Base-by-base conservation (phyloP, 2,888 invertebrate species). In the Pimpla rufipes region DNA sequence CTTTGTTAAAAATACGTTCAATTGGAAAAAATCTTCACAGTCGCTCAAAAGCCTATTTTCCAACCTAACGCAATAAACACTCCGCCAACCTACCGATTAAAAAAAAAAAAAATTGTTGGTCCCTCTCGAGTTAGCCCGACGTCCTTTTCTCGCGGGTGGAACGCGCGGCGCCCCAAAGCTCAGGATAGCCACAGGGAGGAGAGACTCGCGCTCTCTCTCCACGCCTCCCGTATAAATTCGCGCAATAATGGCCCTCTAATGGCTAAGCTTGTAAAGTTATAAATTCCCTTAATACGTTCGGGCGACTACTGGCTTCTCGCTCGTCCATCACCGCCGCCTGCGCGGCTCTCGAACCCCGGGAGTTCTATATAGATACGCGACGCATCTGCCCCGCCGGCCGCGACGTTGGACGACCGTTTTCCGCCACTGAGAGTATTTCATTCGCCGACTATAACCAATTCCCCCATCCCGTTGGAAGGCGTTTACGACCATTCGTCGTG, bases 401-500 rank as follows among this genome's bases (percentile, higher is more conserved):
- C n/a, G 42, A 73, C 40, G 57, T 68, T 50, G 67, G 67, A 79
- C 81, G 57, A 76, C 66, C 59, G 59, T 75, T 79, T 73, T 66
- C 35, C 68, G 35, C 83, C 64, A 55, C 70, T 71, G 42, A 64
- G 70, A 64, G 74, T 83, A 82, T 80, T 83, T 83, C 85, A 83
- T 78, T 85, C 70, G 50, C 50, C 76, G 5, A 57, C 37, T 59
- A 50, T 52, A 59, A 50, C 73, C 78, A 67, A 81, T 78, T 81
- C 67, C 75, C 59, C 68, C 5, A n/a, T n/a, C 73, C 57, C 55
- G 67, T 67, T 73, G 47, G 67, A 73, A 78, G 67, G 71, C 77
- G 78, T 81, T 81, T 78, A 81, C 78, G 77, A 67, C 81, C 73
- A 81, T 81, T 81, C 73, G 77, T 77, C 81, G 59, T 71, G 62